Evolutionary conservation across 2,113 vertebrate genomes (phyloP).

Genomic region (Channa argus): DNA sequence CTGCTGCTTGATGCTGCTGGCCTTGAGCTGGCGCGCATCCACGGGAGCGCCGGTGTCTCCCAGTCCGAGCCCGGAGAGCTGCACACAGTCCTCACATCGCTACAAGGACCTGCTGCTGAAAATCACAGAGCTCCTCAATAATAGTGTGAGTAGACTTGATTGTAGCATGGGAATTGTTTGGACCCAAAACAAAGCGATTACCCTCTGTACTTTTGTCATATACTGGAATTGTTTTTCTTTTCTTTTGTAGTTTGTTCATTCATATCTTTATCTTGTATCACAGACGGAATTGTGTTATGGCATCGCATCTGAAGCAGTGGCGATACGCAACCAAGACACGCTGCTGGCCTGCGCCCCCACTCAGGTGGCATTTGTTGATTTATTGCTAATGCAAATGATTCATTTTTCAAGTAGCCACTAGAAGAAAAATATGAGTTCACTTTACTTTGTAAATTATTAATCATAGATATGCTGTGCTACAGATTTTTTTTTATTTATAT

Average conservation of each 20-base stretch:
- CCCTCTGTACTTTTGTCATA: too few relatives aligned
- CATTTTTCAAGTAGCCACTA: neutral
- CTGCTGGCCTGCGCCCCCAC: conserved; percentile 68
- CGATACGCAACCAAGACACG: conserved; percentile 50
- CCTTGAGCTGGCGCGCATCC: conserved; percentile 27
- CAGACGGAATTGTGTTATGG: conserved; percentile 59
- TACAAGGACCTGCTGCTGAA: conserved; percentile 52
- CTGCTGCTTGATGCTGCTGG: conserved; percentile 54
- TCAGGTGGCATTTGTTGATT: conserved; percentile 45
- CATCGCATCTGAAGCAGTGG: conserved; percentile 44
- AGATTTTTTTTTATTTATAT: too few relatives aligned
- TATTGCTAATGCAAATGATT: neutral
- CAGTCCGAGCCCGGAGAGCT: neutral
- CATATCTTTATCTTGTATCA: neutral
- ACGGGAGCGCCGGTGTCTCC: conserved; percentile 18
- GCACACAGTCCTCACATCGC: neutral
- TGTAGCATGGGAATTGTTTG: too few relatives aligned
- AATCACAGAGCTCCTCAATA: conserved; percentile 10
- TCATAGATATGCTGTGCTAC: too few relatives aligned
- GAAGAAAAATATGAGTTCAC: too few relatives aligned
- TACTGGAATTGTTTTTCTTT: neutral
- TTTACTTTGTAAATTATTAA: too few relatives aligned
- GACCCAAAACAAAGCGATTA: too few relatives aligned
- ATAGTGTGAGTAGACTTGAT: conserved; percentile 50
- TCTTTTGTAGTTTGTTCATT: neutral